Conservation (phyloP, 2,888 invertebrate species). For the Uropetala carovei region DNA sequence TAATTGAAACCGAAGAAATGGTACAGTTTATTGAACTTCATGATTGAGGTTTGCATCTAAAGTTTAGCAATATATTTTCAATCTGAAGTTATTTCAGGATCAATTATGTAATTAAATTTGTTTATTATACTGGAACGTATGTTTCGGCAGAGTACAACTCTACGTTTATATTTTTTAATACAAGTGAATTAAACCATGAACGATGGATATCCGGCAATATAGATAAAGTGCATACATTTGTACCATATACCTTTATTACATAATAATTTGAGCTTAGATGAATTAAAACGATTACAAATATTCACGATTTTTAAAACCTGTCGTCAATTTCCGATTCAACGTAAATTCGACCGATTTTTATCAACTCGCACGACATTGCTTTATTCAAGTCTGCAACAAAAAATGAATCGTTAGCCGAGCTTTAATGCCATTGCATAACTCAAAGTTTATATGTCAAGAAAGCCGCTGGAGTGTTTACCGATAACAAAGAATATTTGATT, state of each 20-base stretch:
- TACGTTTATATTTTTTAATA: no score
- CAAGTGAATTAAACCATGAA: no score
- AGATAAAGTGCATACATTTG: no score
- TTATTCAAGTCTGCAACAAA: not conserved
- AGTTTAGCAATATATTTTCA: not conserved
- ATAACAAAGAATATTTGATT: not conserved
- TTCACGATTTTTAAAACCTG: not conserved
- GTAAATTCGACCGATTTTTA: not conserved
- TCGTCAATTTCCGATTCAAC: not conserved
- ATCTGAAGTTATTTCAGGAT: no score
- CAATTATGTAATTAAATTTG: no score
- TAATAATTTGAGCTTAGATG: not conserved
- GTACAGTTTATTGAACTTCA: not conserved
- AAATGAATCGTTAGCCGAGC: not conserved
- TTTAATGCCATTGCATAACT: not conserved
- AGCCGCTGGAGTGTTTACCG: constrained; percentile 21
- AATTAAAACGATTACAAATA: not conserved
- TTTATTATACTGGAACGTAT: no score
- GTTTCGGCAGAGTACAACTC: no score
- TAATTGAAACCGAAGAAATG: not conserved
- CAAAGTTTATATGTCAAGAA: not conserved
- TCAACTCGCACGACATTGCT: not conserved
- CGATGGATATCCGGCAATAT: no score
- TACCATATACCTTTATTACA: not conserved
- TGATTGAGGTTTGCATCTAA: not conserved